These are phyloP conservation scores for Tyto alba DNA, from an alignment of 2,113 vertebrate species.

Conservation along the genomic window DNA sequence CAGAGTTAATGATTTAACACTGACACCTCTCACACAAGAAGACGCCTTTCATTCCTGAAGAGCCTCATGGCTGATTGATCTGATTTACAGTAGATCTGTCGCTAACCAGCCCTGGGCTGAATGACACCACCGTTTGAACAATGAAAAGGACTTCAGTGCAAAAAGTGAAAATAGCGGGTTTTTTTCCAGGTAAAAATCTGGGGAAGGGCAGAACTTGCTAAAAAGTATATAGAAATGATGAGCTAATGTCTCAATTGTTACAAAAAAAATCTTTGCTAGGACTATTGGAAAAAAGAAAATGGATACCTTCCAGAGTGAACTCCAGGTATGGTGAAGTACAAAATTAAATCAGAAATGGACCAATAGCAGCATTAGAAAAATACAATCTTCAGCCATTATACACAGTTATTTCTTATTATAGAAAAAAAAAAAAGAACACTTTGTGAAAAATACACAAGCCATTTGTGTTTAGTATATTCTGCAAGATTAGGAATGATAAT, in stretches of 20 bases:
- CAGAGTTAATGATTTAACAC: slow-evolving; percentile 1
- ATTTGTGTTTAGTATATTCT: not conserved
- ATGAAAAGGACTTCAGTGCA: not conserved
- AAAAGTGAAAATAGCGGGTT: not conserved
- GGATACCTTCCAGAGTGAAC: not conserved
- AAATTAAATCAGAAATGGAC: not conserved
- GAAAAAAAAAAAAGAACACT: not conserved
- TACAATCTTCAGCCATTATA: not conserved
- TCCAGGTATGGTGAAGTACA: not conserved
- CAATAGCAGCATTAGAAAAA: not conserved
- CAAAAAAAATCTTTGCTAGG: not conserved
- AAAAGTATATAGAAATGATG: not conserved
- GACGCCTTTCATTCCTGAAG: not conserved
- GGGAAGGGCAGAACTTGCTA: rapidly evolving
- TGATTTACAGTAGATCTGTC: not conserved
- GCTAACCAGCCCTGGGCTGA: not conserved
- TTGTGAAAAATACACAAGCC: not conserved
- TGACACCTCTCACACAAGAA: not conserved
- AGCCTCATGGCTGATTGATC: not conserved
- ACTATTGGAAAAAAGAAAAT: not conserved
- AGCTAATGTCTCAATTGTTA: not conserved
- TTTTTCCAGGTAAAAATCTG: not conserved
- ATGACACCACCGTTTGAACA: not conserved
- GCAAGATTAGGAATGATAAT: not conserved
- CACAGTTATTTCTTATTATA: not conserved